Evolutionary conservation across 2,113 vertebrate species (phyloP), one percentile per base, ranked within the genome.

Genomic region (Syrrhaptes paradoxus): DNA sequence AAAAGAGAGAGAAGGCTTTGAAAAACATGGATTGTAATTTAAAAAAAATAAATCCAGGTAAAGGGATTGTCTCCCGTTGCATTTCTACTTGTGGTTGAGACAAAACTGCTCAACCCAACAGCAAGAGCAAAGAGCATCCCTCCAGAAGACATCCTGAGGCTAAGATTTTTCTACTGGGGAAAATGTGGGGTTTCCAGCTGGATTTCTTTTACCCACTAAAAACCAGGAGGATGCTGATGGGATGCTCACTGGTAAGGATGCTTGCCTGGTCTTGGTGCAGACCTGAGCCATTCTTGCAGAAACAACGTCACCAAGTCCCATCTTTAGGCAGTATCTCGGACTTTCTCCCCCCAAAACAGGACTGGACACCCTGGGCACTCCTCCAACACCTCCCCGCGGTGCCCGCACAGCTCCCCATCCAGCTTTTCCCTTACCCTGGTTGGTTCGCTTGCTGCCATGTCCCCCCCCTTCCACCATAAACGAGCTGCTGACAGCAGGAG

Each of bases 31-130:
- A 5, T 17, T 81, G 18, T 6, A n/a, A 66, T 78, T 55, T 36
- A 24, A 45, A 49, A 31, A 43, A 32, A 36, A 9, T 7, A 55
- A 61, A 19, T 11, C 26, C 19, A 70, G 63, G 46, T 51, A 17
- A 93, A 16, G 29, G 7, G 11, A 9, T 9, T 32, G 17, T 16
- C 72, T 74, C 41, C 29, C 29, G 1, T 3, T 31, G 29, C 4
- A 13, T 22, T 81, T 59, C 70, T 41, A 17, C 14, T 2, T 0
- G 1, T 8, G 51, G 28, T 34, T 9, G 26, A 63, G 43, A 34
- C 3, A 28, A 70, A 90, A 13, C 4, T 52, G 10, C 17, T 54
- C 41, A 41, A 41, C 41, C 13, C 41, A 41, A 49, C 0, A 1
- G 36, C 17, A 62, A 21, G 10, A 41, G 25, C 14, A 62, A 82